Percentiles rank a stretch among this genome's conserved stretches.
phyloP scores from a whole-genome alignment of 2,888 invertebrate species.

The Erebia ligea region DNA sequence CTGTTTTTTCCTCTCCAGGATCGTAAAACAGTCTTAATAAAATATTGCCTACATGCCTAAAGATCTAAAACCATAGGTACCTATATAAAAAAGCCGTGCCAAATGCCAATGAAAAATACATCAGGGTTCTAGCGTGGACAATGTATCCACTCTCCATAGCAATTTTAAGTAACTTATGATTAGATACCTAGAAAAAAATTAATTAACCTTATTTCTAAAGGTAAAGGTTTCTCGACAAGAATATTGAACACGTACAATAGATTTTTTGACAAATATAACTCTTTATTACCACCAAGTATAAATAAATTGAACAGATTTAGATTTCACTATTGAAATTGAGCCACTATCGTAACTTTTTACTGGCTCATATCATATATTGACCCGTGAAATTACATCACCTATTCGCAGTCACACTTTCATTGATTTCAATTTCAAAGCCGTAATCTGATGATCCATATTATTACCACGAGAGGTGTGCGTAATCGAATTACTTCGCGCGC shows the following conservation, averaged over 20 bases:
- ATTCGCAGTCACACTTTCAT: conserved; percentile 8
- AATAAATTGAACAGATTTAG: background rate
- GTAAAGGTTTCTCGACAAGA: background rate
- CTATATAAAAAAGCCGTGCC: background rate
- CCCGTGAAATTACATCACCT: background rate
- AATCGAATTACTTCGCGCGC: conserved; percentile 1
- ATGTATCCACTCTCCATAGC: too few species aligned
- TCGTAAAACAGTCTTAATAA: background rate
- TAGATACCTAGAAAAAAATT: background rate
- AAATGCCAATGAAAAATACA: background rate
- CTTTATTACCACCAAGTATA: background rate
- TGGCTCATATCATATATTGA: background rate
- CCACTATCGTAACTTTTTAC: conserved; percentile 4
- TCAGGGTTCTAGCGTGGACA: background rate
- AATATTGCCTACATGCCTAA: conserved; percentile 7
- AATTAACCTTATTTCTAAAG: background rate
- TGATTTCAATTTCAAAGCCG: conserved; percentile 6
- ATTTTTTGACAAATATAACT: background rate
- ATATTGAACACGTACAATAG: background rate
- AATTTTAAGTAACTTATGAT: background rate
- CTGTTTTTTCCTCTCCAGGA: background rate
- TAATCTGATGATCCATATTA: conserved; percentile 7
- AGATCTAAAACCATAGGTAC: background rate
- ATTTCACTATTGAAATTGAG: background rate
- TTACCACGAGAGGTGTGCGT: conserved; percentile 3